Conservation (phyloP, 2,888 invertebrate genomes). For the Agonopterix heracliana region DNA sequence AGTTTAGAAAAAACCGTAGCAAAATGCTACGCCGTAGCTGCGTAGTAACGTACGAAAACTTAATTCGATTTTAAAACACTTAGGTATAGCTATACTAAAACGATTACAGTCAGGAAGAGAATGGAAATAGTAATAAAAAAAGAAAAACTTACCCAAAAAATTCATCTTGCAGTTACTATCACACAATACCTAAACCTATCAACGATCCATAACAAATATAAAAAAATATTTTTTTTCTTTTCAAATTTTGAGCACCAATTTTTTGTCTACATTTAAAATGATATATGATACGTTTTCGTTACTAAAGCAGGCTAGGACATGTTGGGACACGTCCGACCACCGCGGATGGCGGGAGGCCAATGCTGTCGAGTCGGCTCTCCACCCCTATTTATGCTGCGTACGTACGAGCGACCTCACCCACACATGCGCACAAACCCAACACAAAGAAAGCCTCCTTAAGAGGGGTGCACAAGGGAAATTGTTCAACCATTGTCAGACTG, state of each 20-base stretch:
- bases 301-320: conserved; percentile 54
- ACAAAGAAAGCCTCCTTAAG: background rate
- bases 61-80: no score
- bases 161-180: conserved; percentile 54
- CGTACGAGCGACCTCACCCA: conserved; percentile 21
- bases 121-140: background rate
- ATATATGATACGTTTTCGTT: conserved; percentile 70
- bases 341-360: conserved; percentile 49
- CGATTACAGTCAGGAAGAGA: no score
- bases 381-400: conserved; percentile 43
- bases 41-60: no score
- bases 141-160: conserved; percentile 61
- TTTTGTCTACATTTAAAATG: conserved; percentile 44
- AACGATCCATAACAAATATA: conserved; percentile 56
- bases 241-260: conserved; percentile 66
- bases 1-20: no score
- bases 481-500: conserved; percentile 60
- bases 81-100: no score
- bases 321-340: conserved; percentile 40
- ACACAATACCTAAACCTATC: conserved; percentile 49
- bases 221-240: conserved; percentile 56
- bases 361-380: conserved; percentile 33
- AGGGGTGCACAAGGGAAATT: conserved; percentile 59
- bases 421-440: conserved; percentile 22
- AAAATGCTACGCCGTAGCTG: no score